These are phyloP conservation scores for Manacus vitellinus DNA, from an alignment of 2,113 vertebrate genomes.

Conservation along the genomic window DNA sequence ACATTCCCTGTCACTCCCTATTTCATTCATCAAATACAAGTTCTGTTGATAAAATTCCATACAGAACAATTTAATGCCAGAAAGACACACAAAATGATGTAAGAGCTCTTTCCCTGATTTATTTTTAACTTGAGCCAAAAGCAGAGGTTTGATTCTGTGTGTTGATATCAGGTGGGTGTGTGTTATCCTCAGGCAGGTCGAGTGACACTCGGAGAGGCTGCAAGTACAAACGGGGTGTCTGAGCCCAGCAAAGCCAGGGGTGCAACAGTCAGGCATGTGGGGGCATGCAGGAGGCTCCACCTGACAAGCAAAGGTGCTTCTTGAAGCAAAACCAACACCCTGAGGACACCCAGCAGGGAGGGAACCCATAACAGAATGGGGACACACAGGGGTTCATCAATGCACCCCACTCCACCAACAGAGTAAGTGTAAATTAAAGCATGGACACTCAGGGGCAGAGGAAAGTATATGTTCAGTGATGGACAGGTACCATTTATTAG, in stretches of 20 bases:
- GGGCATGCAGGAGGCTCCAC: background rate
- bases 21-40: background rate
- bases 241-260: background rate
- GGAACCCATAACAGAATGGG: background rate
- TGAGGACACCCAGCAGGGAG: background rate
- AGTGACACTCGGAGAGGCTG: background rate
- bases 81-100: background rate
- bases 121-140: constrained; percentile 4
- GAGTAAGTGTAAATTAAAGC: background rate
- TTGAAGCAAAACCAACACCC: background rate
- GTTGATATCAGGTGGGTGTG: background rate
- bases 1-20: background rate
- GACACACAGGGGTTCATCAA: background rate
- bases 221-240: background rate
- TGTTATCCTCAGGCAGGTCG: background rate
- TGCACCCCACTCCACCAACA: background rate
- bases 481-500: background rate
- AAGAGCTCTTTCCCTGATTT: background rate
- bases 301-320: background rate
- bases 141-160: background rate
- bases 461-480: background rate
- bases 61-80: background rate
- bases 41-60: background rate
- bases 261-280: background rate
- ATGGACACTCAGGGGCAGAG: background rate